phyloP scores from a whole-genome alignment of 2,113 vertebrate species.

The Morone chrysops region DNA sequence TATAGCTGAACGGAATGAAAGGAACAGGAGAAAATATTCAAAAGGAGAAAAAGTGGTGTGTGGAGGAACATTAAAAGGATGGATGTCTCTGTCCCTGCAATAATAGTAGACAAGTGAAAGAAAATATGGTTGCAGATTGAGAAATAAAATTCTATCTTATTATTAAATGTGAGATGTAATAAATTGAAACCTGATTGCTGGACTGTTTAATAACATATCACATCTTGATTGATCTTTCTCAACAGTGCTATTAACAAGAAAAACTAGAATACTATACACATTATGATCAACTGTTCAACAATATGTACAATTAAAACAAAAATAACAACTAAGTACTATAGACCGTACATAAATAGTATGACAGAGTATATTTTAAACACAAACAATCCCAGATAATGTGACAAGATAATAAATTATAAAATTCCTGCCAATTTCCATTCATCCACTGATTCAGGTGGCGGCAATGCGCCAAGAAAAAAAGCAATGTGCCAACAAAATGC shows the following conservation, averaged over 20 bases:
- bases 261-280: background rate
- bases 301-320: background rate
- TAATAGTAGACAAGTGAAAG: background rate
- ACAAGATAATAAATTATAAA: no score
- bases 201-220: background rate
- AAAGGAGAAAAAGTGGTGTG: conserved; percentile 2
- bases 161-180: background rate
- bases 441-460: no score
- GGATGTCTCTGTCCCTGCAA: background rate
- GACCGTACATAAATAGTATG: no score
- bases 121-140: conserved; percentile 6
- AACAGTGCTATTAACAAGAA: background rate
- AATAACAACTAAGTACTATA: no score
- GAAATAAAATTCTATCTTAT: background rate
- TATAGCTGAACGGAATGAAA: conserved; percentile 78
- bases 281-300: background rate
- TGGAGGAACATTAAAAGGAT: background rate
- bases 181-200: background rate
- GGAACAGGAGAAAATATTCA: conserved; percentile 3
- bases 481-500: no score
- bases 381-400: no score
- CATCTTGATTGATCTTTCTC: background rate
- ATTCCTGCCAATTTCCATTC: no score
- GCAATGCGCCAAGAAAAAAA: no score
- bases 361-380: no score